phyloP scores from a whole-genome alignment of 2,113 vertebrate genomes.

The Microcebus jonahi region DNA sequence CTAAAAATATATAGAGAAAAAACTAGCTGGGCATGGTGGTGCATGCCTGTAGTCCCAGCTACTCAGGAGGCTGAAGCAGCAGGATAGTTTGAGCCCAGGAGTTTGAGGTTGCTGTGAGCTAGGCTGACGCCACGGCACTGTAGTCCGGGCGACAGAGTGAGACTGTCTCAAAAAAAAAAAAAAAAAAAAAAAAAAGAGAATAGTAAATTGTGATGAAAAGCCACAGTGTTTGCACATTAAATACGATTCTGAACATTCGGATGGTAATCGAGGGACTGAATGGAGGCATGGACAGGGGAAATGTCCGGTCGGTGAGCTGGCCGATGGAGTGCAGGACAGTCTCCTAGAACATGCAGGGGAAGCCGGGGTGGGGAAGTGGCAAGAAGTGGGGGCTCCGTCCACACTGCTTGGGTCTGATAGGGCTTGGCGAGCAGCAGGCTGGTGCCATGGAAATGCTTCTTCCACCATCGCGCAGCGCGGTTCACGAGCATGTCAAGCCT shows the following conservation, averaged over 20 bases:
- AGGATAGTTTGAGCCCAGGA: too few species aligned
- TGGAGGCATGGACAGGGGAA: not conserved
- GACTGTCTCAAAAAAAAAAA: too few species aligned
- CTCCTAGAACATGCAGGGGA: not conserved
- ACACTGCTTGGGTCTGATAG: too few species aligned
- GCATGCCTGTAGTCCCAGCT: too few species aligned
- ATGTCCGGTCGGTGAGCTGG: not conserved
- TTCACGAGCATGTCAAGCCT: not conserved
- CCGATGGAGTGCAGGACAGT: not conserved
- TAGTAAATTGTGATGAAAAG: not conserved
- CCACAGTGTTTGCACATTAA: not conserved
- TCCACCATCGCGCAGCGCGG: not conserved
- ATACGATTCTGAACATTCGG: not conserved
- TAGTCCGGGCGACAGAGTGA: too few species aligned
- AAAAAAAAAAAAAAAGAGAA: not conserved
- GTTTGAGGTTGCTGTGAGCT: too few species aligned
- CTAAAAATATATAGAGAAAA: too few species aligned
- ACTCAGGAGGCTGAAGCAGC: too few species aligned
- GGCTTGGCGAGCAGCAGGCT: not conserved
- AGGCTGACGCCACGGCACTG: too few species aligned
- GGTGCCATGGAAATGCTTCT: not conserved
- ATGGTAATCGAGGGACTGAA: not conserved
- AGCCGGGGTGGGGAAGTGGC: accelerated
- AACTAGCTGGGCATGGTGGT: too few species aligned
- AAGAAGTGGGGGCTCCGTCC: not conserved